Base-by-base conservation (phyloP, 2,113 vertebrate species). In the Hymenochirus boettgeri region DNA sequence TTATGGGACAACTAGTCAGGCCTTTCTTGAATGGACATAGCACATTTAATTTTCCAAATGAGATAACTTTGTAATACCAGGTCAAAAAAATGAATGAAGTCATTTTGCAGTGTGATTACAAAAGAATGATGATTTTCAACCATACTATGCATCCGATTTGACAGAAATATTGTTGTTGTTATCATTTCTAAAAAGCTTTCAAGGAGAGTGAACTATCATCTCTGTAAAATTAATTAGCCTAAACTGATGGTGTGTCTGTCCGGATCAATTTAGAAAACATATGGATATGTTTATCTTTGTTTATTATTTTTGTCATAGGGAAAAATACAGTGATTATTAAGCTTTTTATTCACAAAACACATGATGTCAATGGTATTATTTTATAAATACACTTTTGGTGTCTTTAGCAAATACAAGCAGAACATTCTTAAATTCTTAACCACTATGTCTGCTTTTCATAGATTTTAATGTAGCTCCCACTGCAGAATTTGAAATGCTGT, bases 201-300 rank as follows among this genome's bases (percentile, higher is more conserved):
- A 69, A 53, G 65, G 56, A 60, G 65, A 69, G 31, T 69, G 57
- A 69, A 53, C 65, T n/a, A 69, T 69, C 57, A 19, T 25, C 60
- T 69, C 65, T 53, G 65, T 60, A 60, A 69, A 69, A 69, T 69
- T 69, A 69, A 69, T 69, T 69, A 60, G 57, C 35, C 37, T 60
- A 69, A 69, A 60, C 31, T 33, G 47, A 50, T 51, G 46, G 37
- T 57, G 48, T 69, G 35, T 45, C 65, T 69, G 65, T 69, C 47
- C 57, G 27, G 22, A 13, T 18, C 47, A 45, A 69, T 60, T 42
- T 39, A 7, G 8, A 45, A 60, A 69, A 51, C 56, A 53, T 60
- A 33, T 53, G 48, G 57, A 42, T 23, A 26, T 60, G 47, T 45
- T 46, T 29, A 59, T 31, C 11, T 31, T 48, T 26, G 29, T 53